Evolutionary conservation across 2,888 invertebrate species (phyloP), one percentile per base, ranked within the genome.

Genomic region (Scelioninae gen. 2): DNA sequence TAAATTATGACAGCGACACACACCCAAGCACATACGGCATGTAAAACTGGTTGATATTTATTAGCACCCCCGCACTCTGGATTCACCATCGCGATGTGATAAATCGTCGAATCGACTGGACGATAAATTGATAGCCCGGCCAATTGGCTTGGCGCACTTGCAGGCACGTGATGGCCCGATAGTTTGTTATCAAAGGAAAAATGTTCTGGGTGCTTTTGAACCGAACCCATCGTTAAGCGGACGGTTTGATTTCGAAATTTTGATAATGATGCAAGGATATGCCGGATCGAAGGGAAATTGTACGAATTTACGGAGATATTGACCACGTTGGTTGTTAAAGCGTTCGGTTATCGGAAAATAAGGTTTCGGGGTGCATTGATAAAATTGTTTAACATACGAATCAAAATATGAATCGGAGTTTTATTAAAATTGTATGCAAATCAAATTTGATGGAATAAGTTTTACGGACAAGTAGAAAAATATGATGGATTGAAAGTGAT

Each of bases 41-140:
- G 58, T 37, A 65, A 72, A 65, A 60, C 52, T 72, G 53, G 60
- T 64, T 58, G 60, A 65, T 72, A 65, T 72, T 72, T 72, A 72
- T 65, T 72, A 53, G 72, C 65, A 72, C 65, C 72, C 65, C 65
- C 65, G 43, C 53, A 72, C 52, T 65, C 31, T 18, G 18, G 53
- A 60, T 64, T 53, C 58, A 25, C 37, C 58, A 60, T 58, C 60
- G 50, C 28, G 61, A 72, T 41, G 65, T 65, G 64, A 72, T 72
- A 65, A 71, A 71, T 65, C 33, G 64, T 71, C 18, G 64, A 64
- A 71, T 71, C 60, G 64, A 71, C 64, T 65, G 41, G 13, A 33
- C 71, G 46, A 65, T 58, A 60, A 72, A 72, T 72, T 64, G 58
- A 65, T 71, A 58, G 71, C 53, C 50, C 52, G 10, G 45, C 58